phyloP scores from a whole-genome alignment of 2,888 invertebrate genomes.

The Yponomeuta sedellus region DNA sequence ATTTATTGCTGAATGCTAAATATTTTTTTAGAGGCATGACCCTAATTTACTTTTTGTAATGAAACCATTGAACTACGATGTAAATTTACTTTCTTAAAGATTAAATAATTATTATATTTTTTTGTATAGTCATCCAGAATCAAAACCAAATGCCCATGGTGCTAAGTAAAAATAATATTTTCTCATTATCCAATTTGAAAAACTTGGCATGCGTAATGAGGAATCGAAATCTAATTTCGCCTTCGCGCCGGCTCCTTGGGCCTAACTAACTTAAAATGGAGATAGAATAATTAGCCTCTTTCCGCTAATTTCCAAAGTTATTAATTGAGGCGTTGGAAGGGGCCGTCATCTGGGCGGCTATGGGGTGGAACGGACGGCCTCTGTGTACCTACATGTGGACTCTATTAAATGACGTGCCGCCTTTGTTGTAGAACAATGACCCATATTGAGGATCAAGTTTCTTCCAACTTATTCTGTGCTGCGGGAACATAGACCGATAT shows the following conservation, averaged over 20 bases:
- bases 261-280: conserved; percentile 51
- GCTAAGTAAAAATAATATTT: background rate
- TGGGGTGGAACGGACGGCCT: conserved; percentile 28
- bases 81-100: too few species aligned
- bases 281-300: conserved; percentile 67
- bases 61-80: too few species aligned
- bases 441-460: conserved; percentile 4
- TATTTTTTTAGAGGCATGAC: too few species aligned
- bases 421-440: conserved; percentile 17
- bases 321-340: conserved; percentile 63
- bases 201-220: conserved; percentile 27
- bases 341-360: conserved; percentile 56
- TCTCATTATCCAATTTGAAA: conserved; percentile 17
- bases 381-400: conserved; percentile 9
- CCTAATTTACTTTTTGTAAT: too few species aligned
- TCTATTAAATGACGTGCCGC: conserved; percentile 27
- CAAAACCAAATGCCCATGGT: too few species aligned
- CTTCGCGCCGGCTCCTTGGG: conserved; percentile 33
- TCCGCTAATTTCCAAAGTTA: conserved; percentile 68
- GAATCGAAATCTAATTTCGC: conserved; percentile 37
- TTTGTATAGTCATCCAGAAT: too few species aligned
- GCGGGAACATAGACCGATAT: too few species aligned
- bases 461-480: background rate
- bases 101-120: too few species aligned
- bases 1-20: too few species aligned